Percentiles rank a stretch among this genome's conserved stretches.
phyloP scores from a whole-genome alignment of 2,113 vertebrate genomes.

The Ochotona curzoniae region DNA sequence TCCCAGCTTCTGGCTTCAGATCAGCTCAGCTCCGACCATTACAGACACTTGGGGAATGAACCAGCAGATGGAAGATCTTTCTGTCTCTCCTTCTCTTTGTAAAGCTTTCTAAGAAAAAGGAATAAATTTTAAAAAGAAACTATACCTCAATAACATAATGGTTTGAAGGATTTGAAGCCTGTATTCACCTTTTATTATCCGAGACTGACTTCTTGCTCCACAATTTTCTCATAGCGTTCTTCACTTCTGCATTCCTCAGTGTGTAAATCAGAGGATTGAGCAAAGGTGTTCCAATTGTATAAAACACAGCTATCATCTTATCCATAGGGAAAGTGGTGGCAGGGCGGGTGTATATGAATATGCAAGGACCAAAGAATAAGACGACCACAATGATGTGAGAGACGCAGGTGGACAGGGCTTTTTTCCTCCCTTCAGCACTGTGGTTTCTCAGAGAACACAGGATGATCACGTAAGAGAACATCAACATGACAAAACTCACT shows the following conservation, averaged over 20 bases:
- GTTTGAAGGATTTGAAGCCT: neutral
- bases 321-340: neutral
- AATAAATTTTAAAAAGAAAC: no score
- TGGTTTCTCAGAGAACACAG: constrained; percentile 52
- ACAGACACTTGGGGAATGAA: no score
- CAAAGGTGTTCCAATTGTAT: constrained; percentile 42
- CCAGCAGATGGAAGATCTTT: no score
- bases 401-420: constrained; percentile 54
- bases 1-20: no score
- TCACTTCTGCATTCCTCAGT: constrained; percentile 43
- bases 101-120: no score
- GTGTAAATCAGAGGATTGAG: constrained; percentile 56
- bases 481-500: constrained; percentile 59
- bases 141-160: no score
- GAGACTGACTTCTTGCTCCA: neutral
- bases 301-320: constrained; percentile 61
- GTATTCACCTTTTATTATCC: neutral
- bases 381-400: constrained; percentile 18
- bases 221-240: neutral
- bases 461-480: constrained; percentile 55
- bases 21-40: no score
- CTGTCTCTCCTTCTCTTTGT: no score
- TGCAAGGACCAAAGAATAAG: constrained; percentile 47
- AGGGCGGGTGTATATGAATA: constrained; percentile 41
- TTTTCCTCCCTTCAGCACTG: constrained; percentile 42